These are phyloP conservation scores for Oriolus oriolus DNA, from an alignment of 2,113 vertebrate species.

Conservation along the genomic window DNA sequence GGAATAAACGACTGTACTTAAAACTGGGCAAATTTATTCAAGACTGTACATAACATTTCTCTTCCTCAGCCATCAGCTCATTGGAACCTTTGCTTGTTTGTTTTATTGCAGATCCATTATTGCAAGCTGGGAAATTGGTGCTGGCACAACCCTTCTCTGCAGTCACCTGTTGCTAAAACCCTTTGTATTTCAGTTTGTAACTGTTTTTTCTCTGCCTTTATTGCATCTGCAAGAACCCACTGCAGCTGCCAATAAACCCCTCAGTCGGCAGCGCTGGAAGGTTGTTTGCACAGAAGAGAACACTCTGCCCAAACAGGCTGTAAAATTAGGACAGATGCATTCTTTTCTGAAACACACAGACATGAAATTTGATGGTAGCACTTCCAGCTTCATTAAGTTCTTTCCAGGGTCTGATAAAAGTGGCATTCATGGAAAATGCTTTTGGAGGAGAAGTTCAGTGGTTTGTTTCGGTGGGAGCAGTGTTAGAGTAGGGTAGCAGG, in stretches of 20 bases:
- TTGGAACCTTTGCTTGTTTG: neutral
- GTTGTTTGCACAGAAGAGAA: neutral
- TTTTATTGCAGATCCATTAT: neutral
- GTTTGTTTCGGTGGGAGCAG: neutral
- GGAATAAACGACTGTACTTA: neutral
- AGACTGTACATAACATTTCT: neutral
- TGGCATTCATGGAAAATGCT: neutral
- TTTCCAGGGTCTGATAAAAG: neutral
- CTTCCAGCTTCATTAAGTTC: neutral
- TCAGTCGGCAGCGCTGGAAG: fast-evolving
- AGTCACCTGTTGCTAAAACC: neutral
- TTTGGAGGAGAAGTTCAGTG: neutral
- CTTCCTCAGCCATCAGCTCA: neutral
- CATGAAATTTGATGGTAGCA: neutral
- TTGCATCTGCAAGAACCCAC: neutral
- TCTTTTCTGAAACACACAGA: neutral
- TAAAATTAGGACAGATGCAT: neutral
- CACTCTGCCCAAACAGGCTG: neutral
- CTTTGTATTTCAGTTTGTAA: neutral
- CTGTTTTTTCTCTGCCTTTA: neutral
- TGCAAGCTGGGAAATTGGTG: neutral
- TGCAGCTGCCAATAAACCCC: neutral
- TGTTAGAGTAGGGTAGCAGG: neutral
- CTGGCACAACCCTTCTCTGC: neutral
- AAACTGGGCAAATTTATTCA: neutral